Conservation (phyloP, 2,113 vertebrate species). For the Nesoenas mayeri region DNA sequence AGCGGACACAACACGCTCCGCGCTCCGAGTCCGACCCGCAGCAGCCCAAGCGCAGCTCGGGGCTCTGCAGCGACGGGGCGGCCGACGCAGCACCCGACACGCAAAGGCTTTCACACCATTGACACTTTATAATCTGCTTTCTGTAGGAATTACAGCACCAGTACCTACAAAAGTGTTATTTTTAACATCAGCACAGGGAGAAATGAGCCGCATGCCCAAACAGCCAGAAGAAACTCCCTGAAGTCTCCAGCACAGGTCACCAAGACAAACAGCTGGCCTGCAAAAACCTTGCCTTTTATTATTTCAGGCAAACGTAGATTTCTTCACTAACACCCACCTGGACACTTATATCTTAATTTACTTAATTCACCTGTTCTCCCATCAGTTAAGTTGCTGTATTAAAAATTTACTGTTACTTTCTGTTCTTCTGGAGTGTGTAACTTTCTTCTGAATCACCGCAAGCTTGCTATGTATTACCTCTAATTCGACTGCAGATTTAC, state of each 20-base stretch:
- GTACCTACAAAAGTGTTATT: not conserved
- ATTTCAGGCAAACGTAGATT: not conserved
- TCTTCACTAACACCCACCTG: not conserved
- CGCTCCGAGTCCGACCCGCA: not conserved
- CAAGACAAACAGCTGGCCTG: not conserved
- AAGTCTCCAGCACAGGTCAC: not conserved
- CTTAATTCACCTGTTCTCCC: not conserved
- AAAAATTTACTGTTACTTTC: not conserved
- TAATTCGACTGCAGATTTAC: conserved; percentile 24
- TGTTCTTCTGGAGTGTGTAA: not conserved
- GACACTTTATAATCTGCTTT: not conserved
- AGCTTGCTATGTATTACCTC: not conserved
- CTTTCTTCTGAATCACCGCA: not conserved
- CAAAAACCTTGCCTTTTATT: not conserved
- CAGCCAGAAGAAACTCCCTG: not conserved
- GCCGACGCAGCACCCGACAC: not conserved
- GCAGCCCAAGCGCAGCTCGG: not conserved
- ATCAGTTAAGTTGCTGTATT: not conserved
- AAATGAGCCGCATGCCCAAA: not conserved
- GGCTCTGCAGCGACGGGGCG: not conserved
- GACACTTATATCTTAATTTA: not conserved
- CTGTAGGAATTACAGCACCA: not conserved
- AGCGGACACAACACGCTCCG: not conserved
- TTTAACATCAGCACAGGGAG: not conserved
- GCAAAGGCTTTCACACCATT: not conserved